Evolutionary conservation across 2,113 vertebrate genomes (phyloP).

Genomic region (Phocoena sinus): DNA sequence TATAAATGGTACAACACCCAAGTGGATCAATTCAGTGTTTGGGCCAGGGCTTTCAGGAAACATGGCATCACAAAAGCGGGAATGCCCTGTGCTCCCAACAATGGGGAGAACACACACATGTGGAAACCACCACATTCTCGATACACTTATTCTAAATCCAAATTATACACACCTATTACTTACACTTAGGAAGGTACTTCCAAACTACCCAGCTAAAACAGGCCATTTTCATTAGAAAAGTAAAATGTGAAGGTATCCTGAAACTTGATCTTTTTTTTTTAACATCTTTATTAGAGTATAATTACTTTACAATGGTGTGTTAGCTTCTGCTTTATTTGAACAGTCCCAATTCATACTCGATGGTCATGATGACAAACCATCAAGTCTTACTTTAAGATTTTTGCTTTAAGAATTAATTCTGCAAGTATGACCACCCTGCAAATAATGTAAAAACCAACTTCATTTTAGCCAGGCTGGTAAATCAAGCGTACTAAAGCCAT

Average conservation of each 20-base stretch:
- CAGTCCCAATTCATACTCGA: not conserved
- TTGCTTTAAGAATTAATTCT: conserved; percentile 27
- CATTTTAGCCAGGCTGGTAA: conserved; percentile 40
- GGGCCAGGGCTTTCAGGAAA: not conserved
- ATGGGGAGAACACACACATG: not conserved
- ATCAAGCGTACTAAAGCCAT: conserved; percentile 45
- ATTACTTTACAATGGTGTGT: too few species aligned
- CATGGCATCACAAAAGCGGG: not conserved
- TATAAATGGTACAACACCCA: not conserved
- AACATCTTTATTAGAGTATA: too few species aligned
- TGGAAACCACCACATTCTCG: not conserved
- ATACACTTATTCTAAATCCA: not conserved
- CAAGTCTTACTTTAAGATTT: not conserved
- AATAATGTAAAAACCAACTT: conserved; percentile 34
- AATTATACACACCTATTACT: not conserved
- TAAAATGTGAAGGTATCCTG: not conserved
- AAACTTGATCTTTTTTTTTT: not conserved
- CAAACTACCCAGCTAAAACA: not conserved
- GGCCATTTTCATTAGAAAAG: not conserved
- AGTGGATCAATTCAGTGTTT: not conserved
- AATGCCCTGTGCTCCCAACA: not conserved
- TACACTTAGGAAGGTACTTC: not conserved
- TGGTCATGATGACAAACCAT: not conserved
- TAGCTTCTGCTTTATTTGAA: not conserved
- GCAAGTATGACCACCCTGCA: not conserved